Conservation (phyloP, 53 echinoderm and acorn worm species). For the Astropecten irregularis region DNA sequence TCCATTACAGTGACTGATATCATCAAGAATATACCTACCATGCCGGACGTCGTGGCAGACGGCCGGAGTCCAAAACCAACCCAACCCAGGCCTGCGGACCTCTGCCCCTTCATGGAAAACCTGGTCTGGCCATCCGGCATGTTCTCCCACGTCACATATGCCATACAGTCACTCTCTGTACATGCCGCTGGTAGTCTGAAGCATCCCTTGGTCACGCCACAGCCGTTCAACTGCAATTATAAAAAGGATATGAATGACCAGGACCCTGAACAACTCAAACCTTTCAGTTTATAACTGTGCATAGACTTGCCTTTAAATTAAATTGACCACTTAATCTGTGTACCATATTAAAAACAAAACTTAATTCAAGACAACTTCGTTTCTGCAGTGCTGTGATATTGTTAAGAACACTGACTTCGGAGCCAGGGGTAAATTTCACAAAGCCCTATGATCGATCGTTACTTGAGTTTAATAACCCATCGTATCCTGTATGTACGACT, state of each 20-base stretch:
- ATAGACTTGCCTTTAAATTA: neutral
- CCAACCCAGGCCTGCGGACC: neutral
- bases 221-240: conserved; percentile 7
- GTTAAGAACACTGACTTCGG: neutral
- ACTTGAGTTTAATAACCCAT: no score
- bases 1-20: no score
- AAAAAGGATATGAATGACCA: no score
- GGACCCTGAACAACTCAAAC: neutral
- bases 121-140: neutral
- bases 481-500: no score
- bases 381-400: neutral
- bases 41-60: neutral
- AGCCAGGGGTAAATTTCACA: no score
- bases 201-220: conserved; percentile 16
- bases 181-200: neutral
- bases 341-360: neutral
- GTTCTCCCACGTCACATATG: conserved; percentile 16
- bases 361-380: neutral
- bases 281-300: neutral
- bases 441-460: no score
- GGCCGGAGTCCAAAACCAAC: conserved; percentile 16
- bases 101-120: conserved; percentile 1
- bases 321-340: no score
- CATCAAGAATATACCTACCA: neutral
- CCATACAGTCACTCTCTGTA: neutral